A percentile compares a stretch with the other conserved stretches of the same genome.
Conservation (phyloP, 2,888 invertebrate genomes). For the Epirrita christyi region DNA sequence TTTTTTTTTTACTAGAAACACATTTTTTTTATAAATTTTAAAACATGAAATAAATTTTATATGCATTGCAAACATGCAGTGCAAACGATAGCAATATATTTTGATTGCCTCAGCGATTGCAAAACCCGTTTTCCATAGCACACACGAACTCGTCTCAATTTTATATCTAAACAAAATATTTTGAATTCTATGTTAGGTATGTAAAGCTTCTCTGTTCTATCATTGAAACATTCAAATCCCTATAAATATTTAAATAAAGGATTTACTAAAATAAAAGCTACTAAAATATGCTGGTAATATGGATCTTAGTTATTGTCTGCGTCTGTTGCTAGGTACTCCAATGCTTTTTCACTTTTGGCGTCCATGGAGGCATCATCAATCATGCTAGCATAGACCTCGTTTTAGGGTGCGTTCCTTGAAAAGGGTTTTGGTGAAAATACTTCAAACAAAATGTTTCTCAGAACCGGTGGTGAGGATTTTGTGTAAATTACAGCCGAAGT, state of each 20-base stretch:
- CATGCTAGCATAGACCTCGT: constrained; percentile 14
- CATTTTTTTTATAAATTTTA: not conserved
- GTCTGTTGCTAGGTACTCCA: constrained; percentile 1
- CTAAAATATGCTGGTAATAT: not conserved
- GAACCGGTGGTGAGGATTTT: too few relatives aligned
- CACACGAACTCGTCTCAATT: constrained; percentile 20
- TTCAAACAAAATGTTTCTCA: not conserved
- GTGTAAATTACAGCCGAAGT: too few relatives aligned
- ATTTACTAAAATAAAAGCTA: not conserved
- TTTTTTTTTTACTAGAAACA: too few relatives aligned
- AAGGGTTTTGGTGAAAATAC: constrained; percentile 15
- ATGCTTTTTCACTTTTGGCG: constrained; percentile 17
- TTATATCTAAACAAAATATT: constrained; percentile 11
- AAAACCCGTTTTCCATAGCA: constrained; percentile 17
- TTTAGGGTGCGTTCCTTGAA: constrained; percentile 4
- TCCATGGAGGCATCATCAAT: constrained; percentile 20
- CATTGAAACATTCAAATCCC: too few relatives aligned
- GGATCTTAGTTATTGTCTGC: constrained; percentile 14
- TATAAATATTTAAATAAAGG: too few relatives aligned
- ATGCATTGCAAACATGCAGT: constrained; percentile 11
- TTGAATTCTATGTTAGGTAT: constrained; percentile 4
- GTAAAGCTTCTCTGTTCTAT: not conserved
- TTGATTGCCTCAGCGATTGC: constrained; percentile 21
- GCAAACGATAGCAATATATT: constrained; percentile 15
- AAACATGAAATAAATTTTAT: not conserved